Percentiles rank a stretch among this genome's conserved stretches.
These are phyloP conservation scores for Barnardius zonarius DNA, from an alignment of 2,113 vertebrate genomes.

Conservation along the genomic window DNA sequence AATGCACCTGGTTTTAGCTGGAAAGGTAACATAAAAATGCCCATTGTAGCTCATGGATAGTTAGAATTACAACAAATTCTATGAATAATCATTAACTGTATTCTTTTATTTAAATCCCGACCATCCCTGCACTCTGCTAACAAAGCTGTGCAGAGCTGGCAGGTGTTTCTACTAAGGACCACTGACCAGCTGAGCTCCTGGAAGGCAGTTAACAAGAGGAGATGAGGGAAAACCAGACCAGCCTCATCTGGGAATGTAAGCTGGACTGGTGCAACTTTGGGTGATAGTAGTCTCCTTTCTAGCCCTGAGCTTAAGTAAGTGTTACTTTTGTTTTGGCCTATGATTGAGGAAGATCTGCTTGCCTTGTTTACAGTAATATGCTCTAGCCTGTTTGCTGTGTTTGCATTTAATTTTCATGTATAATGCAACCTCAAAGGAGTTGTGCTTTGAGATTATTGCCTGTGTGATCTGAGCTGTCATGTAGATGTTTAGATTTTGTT, in stretches of 20 bases:
- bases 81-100: not conserved
- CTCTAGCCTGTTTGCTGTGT: not conserved
- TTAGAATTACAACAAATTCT: not conserved
- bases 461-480: not conserved
- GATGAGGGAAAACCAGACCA: accelerated
- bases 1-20: not conserved
- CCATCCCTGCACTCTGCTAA: not conserved
- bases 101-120: not conserved
- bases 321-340: not conserved
- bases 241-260: accelerated
- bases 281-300: not conserved
- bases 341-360: not conserved
- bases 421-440: not conserved
- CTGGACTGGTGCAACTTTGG: not conserved
- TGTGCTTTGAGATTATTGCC: not conserved
- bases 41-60: not conserved
- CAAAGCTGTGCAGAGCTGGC: not conserved
- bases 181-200: not conserved
- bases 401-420: not conserved
- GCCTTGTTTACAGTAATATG: not conserved
- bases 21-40: not conserved
- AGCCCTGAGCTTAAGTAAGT: not conserved
- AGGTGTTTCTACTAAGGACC: not conserved
- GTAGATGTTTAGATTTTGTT: not conserved
- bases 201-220: not conserved